A percentile compares a stretch with the other conserved stretches of the same genome.
phyloP scores from a whole-genome alignment of 1,140 invertebrate genomes.

The Trigoniulus corallinus region DNA sequence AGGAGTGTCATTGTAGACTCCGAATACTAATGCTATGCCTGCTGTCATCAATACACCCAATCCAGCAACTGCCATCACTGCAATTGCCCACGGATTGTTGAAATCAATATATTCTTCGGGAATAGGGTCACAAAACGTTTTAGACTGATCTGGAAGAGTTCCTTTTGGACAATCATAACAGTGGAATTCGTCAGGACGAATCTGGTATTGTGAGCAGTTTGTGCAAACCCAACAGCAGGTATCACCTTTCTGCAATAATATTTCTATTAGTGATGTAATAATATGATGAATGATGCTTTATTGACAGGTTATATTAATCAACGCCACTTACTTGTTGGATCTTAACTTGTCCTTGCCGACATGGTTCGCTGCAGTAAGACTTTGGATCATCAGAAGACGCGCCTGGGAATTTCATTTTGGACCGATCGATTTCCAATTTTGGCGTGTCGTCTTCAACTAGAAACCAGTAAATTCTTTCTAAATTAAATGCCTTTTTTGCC shows the following conservation, averaged over 20 bases:
- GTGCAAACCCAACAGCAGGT: conserved; percentile 42
- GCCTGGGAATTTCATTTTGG: conserved; percentile 22
- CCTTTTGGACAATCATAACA: conserved; percentile 40
- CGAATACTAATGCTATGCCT: conserved; percentile 47
- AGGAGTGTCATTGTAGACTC: conserved; percentile 38
- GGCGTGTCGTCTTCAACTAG: conserved; percentile 22
- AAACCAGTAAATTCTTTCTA: conserved; percentile 20
- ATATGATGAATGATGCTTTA: background rate
- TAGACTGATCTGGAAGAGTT: conserved; percentile 23
- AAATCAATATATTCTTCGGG: conserved; percentile 36
- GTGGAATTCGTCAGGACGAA: conserved; percentile 37
- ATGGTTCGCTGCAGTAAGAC: conserved; percentile 31
- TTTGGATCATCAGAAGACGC: conserved; percentile 21
- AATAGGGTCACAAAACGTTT: conserved; percentile 30
- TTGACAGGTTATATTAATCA: conserved; percentile 4
- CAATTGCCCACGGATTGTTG: conserved; percentile 36
- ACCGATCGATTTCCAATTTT: conserved; percentile 22
- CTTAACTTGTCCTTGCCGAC: conserved; percentile 29
- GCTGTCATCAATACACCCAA: conserved; percentile 53
- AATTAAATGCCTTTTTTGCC: background rate
- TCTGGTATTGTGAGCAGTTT: conserved; percentile 41
- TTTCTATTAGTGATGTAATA: background rate
- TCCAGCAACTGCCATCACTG: conserved; percentile 33
- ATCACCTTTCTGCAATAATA: conserved; percentile 26
- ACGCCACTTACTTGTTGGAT: conserved; percentile 24